phyloP scores from a whole-genome alignment of 1,140 invertebrate genomes.

The Caenorhabditis latens region DNA sequence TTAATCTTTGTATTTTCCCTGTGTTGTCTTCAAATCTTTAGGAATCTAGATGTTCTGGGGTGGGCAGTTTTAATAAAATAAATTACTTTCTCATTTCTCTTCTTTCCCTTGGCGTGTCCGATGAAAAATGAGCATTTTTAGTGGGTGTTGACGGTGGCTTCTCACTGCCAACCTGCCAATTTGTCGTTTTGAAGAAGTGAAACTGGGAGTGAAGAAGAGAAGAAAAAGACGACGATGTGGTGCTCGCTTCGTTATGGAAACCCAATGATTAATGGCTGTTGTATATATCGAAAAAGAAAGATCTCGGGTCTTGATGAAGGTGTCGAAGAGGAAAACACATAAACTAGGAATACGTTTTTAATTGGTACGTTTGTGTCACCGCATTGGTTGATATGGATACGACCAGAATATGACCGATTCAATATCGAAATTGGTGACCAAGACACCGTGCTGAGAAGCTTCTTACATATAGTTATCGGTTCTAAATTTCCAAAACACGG shows the following conservation, averaged over 20 bases:
- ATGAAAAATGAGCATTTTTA: slow-evolving; percentile 6
- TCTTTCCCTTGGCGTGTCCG: neutral
- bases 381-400: neutral
- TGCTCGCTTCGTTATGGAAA: slow-evolving; percentile 9
- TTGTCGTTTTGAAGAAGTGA: slow-evolving; percentile 4
- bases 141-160: neutral
- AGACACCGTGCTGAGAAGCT: too few species aligned
- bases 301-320: neutral
- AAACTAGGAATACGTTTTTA: neutral
- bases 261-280: slow-evolving; percentile 31
- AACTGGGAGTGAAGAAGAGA: neutral
- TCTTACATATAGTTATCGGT: too few species aligned
- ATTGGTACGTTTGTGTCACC: neutral
- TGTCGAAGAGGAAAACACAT: neutral
- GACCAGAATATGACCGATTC: neutral
- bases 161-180: slow-evolving; percentile 12
- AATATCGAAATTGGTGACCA: neutral
- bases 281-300: neutral
- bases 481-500: too few species aligned
- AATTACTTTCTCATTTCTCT: neutral
- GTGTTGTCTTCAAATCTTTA: neutral
- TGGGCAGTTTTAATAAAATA: slow-evolving; percentile 1
- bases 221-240: neutral
- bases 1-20: neutral
- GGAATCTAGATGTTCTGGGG: neutral